Conservation (phyloP, 1,140 invertebrate species). For the Maniola jurtina region DNA sequence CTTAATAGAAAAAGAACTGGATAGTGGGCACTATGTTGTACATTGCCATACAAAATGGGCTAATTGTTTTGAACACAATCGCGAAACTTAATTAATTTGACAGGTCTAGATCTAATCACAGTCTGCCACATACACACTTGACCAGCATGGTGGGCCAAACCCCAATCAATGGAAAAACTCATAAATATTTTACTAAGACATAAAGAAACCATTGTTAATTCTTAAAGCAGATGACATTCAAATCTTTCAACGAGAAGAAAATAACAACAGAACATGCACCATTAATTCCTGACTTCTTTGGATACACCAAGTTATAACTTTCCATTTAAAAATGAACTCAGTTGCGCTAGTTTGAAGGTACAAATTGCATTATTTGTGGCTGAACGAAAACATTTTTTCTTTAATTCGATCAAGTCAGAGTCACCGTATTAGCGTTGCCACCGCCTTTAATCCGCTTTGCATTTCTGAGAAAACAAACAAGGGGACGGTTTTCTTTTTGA, state of each 20-base stretch:
- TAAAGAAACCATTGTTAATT: slow-evolving; percentile 8
- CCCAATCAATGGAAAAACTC: no score
- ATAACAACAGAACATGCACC: slow-evolving; percentile 48
- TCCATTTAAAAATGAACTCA: slow-evolving; percentile 17
- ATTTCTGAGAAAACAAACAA: slow-evolving; percentile 56
- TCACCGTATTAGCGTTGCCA: slow-evolving; percentile 53
- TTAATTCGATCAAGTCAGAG: slow-evolving; percentile 51
- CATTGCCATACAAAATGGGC: no score
- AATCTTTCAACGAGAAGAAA: slow-evolving; percentile 34
- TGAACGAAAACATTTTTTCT: slow-evolving; percentile 37
- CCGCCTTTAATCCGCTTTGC: slow-evolving; percentile 55
- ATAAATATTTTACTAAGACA: no score
- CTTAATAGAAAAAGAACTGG: no score
- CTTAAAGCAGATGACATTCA: slow-evolving; percentile 35
- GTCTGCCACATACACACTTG: no score
- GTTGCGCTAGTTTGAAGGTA: slow-evolving; percentile 12
- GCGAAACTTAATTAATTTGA: no score
- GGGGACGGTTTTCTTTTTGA: slow-evolving; percentile 21
- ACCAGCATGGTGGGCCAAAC: no score
- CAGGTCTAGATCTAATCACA: no score
- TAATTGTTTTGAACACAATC: no score
- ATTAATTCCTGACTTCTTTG: slow-evolving; percentile 40
- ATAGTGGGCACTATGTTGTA: no score
- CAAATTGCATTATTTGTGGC: slow-evolving; percentile 13
- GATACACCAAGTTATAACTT: slow-evolving; percentile 7